Conservation (phyloP, 2,888 invertebrate genomes). For the Parascotia fuliginaria region DNA sequence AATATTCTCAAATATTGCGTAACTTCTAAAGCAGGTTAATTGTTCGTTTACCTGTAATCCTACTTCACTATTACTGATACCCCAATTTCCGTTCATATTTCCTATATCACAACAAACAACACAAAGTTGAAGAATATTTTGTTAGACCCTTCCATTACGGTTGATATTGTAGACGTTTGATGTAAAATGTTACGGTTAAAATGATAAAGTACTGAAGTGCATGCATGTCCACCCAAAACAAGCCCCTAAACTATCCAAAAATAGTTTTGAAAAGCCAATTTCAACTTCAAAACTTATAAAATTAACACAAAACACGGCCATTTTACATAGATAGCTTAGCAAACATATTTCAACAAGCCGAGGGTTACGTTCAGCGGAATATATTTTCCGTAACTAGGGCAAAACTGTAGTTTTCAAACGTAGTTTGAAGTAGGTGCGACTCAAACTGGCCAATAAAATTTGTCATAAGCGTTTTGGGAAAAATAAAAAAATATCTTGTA, state of each 20-base stretch:
- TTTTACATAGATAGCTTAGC: slow-evolving; percentile 33
- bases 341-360: slow-evolving; percentile 41
- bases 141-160: too few relatives aligned
- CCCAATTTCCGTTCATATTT: too few relatives aligned
- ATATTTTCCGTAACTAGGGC: slow-evolving; percentile 44
- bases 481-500: slow-evolving; percentile 40
- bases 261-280: slow-evolving; percentile 2
- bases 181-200: too few relatives aligned
- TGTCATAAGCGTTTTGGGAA: slow-evolving; percentile 48
- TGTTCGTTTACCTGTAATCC: too few relatives aligned
- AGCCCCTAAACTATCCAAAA: background rate
- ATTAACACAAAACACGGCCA: slow-evolving; percentile 32
- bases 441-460: slow-evolving; percentile 44
- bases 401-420: slow-evolving; percentile 46
- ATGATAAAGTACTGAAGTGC: too few relatives aligned
- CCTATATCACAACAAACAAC: too few relatives aligned
- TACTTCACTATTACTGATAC: too few relatives aligned
- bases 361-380: slow-evolving; percentile 38
- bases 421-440: slow-evolving; percentile 43
- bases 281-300: slow-evolving; percentile 7
- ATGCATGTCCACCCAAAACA: too few relatives aligned
- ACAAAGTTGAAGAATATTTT: too few relatives aligned
- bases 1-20: too few relatives aligned
- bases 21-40: too few relatives aligned
- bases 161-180: too few relatives aligned